phyloP scores from a whole-genome alignment of 2,888 invertebrate genomes.

The Spodoptera exigua region DNA sequence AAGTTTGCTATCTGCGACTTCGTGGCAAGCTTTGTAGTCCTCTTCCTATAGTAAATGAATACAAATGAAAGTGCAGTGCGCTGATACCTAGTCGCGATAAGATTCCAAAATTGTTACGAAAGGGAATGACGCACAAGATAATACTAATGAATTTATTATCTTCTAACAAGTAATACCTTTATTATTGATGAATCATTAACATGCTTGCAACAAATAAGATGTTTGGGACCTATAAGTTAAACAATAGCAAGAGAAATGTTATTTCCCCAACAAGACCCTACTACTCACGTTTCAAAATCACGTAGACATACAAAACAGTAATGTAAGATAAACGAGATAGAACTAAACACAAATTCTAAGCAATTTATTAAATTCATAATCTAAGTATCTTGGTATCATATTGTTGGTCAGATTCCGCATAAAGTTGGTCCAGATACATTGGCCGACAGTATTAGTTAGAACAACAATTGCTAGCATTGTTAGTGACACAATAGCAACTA shows the following conservation, averaged over 20 bases:
- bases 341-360: no score
- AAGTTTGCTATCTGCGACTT: conserved; percentile 31
- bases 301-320: no score
- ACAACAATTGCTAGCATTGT: conserved; percentile 20
- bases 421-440: conserved; percentile 15
- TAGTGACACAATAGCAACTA: neutral
- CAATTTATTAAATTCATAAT: no score
- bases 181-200: conserved; percentile 11
- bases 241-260: no score
- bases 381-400: neutral
- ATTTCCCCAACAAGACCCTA: no score
- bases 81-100: conserved; percentile 46
- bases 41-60: conserved; percentile 34
- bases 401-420: conserved; percentile 19
- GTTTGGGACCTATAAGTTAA: no score
- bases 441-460: conserved; percentile 19
- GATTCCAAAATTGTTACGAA: conserved; percentile 32
- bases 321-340: no score
- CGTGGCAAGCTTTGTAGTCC: conserved; percentile 43
- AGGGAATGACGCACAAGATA: conserved; percentile 18
- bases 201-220: neutral
- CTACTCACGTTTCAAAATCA: no score
- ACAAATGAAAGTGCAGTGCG: conserved; percentile 50
- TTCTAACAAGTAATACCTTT: neutral
- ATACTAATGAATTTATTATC: conserved; percentile 32